A percentile compares a stretch with the other conserved stretches of the same genome.
phyloP scores from a whole-genome alignment of 92 coral and sea anemone genomes.

The Actinostola sp. region DNA sequence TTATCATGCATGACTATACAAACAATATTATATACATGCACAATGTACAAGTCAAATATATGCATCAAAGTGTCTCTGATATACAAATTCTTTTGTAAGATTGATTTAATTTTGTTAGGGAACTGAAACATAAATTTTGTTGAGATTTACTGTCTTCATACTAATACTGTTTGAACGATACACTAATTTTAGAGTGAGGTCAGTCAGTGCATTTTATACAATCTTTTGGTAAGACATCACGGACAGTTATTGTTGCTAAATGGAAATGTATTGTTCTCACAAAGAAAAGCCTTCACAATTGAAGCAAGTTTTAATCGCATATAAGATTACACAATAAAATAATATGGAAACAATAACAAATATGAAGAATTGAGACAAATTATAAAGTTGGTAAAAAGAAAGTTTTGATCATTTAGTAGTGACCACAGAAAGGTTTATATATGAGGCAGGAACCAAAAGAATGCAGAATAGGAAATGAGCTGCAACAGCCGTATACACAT shows the following conservation, averaged over 20 bases:
- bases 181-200: no score
- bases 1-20: background rate
- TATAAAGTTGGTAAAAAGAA: no score
- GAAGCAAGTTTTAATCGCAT: background rate
- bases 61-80: no score
- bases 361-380: background rate
- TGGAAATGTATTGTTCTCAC: slow-evolving; percentile 2
- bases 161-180: no score
- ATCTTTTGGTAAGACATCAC: background rate
- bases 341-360: background rate
- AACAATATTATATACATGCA: no score
- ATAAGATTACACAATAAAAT: no score
- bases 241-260: background rate
- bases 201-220: no score
- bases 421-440: background rate
- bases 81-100: no score
- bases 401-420: no score
- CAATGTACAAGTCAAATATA: background rate
- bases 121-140: no score
- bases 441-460: slow-evolving; percentile 1
- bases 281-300: background rate
- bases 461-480: slow-evolving; percentile 6
- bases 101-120: no score
- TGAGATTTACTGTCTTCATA: no score
- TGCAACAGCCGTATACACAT: background rate